Conservation (phyloP, 2,797 vertebrate species). For the Carcharodon carcharias region DNA sequence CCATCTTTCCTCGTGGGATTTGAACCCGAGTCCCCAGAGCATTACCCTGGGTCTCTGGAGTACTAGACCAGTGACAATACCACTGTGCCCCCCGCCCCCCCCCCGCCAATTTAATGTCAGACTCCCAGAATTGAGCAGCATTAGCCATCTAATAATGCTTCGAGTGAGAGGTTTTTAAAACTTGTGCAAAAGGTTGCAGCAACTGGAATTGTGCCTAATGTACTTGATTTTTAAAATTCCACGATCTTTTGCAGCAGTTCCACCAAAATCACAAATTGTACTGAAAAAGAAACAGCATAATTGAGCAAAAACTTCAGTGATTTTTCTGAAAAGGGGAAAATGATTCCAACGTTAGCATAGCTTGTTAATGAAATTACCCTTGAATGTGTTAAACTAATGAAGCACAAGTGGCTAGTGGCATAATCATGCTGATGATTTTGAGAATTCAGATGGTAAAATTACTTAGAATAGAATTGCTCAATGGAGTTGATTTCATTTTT, state of each 20-base stretch:
- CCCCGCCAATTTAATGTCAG: conserved; percentile 61
- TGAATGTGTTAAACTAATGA: not conserved
- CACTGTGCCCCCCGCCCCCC: no score
- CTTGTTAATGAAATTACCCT: not conserved
- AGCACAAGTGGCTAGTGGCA: not conserved
- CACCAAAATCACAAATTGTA: not conserved
- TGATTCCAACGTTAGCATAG: no score
- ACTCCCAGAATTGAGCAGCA: conserved; percentile 73
- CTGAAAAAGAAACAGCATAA: not conserved
- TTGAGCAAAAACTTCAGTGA: not conserved
- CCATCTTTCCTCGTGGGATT: no score
- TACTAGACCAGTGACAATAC: no score
- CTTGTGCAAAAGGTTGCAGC: not conserved
- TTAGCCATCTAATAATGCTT: conserved; percentile 52
- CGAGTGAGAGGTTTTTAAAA: no score
- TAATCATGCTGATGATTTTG: not conserved
- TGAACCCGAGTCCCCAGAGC: no score
- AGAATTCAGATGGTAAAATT: not conserved
- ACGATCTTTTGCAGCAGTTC: no score
- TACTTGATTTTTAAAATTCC: not conserved
- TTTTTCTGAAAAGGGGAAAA: not conserved
- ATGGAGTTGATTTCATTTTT: no score
- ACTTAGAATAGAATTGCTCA: not conserved
- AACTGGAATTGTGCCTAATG: no score
- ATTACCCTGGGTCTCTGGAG: no score